These are phyloP conservation scores for Delia radicum DNA, from an alignment of 1,140 invertebrate species.

Conservation along the genomic window DNA sequence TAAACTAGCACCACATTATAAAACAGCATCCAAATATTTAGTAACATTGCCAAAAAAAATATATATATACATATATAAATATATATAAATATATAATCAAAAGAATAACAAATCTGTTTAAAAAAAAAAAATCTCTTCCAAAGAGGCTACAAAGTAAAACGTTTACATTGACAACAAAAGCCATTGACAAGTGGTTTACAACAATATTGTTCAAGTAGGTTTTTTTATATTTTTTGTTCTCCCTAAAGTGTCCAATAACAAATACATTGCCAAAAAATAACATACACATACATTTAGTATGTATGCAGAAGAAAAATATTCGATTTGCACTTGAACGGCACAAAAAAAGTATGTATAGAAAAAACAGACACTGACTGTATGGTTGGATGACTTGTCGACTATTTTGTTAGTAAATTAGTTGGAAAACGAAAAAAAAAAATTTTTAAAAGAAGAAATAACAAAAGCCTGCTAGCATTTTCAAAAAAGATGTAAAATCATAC, in stretches of 20 bases:
- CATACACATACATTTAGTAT: not conserved
- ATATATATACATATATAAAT: no score
- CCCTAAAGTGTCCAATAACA: not conserved
- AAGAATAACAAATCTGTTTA: not conserved
- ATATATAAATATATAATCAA: no score
- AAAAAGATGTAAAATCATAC: no score
- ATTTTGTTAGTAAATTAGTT: not conserved
- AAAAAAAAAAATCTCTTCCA: not conserved
- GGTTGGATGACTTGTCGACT: not conserved
- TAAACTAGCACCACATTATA: no score
- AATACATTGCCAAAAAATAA: not conserved
- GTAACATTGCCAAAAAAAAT: no score
- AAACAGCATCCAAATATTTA: no score
- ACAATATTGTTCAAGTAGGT: not conserved
- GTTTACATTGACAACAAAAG: slow-evolving; percentile 2
- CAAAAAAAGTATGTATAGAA: not conserved
- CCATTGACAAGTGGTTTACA: not conserved
- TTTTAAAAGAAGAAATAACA: not conserved
- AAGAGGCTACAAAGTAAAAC: not conserved
- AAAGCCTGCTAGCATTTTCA: not conserved
- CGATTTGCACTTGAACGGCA: not conserved
- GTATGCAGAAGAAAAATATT: not conserved
- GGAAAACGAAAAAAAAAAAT: not conserved
- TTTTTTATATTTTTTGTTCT: not conserved
- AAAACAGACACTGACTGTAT: not conserved